A percentile compares a stretch with the other conserved stretches of the same genome.
Evolutionary conservation across 2,888 invertebrate genomes (phyloP).

Genomic region (Drosophila mimica): DNA sequence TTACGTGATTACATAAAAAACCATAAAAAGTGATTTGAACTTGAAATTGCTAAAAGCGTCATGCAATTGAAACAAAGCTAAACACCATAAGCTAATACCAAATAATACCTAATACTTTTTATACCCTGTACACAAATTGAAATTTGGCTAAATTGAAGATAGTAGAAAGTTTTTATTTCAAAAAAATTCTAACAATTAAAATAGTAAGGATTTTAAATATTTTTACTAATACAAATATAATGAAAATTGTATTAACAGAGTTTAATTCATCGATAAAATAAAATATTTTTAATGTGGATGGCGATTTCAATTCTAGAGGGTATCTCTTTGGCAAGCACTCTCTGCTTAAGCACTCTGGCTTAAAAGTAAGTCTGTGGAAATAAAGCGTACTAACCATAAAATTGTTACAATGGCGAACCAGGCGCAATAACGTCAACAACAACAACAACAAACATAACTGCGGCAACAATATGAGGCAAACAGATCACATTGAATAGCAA

Average conservation of each 20-base stretch:
- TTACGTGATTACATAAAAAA: conserved; percentile 74
- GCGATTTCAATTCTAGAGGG: not conserved
- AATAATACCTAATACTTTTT: not conserved
- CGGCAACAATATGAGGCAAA: conserved; percentile 28
- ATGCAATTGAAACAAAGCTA: conserved; percentile 59
- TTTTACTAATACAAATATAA: not conserved
- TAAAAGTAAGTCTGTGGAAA: conserved; percentile 45
- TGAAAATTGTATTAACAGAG: not conserved
- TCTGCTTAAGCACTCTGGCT: not conserved
- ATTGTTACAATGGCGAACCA: conserved; percentile 66
- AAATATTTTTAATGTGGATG: not conserved
- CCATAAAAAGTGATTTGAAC: conserved; percentile 70
- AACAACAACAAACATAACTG: conserved; percentile 17
- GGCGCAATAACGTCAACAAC: conserved; percentile 49
- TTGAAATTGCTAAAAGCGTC: conserved; percentile 68
- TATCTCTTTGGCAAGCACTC: not conserved
- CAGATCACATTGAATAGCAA: conserved; percentile 40
- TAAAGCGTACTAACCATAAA: conserved; percentile 72
- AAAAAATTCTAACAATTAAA: too few relatives aligned
- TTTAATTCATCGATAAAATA: not conserved
- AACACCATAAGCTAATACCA: conserved; percentile 18
- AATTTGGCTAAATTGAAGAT: not conserved
- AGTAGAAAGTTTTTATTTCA: too few relatives aligned
- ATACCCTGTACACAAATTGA: conserved; percentile 13
- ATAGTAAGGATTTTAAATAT: too few relatives aligned